Base-by-base conservation (phyloP, 2,888 invertebrate species). In the Erebia ligea region DNA sequence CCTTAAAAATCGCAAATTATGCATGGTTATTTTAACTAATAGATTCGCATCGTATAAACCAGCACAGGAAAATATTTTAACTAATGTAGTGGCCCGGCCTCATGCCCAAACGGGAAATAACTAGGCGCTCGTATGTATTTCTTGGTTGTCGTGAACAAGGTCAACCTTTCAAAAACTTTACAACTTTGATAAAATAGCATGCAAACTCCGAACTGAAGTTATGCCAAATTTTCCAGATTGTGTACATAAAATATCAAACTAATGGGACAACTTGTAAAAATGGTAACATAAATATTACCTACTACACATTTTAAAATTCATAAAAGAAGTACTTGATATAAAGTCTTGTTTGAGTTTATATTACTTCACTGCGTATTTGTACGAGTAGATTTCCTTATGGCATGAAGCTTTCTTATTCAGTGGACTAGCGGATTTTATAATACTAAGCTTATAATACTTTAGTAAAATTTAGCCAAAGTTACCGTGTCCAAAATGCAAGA, bases 171-270 rank as follows among this genome's bases (percentile, higher is more conserved):
- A 74, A 73, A 76, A 75, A 76, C 73, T 76, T 76, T 72, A 67
- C 71, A 76, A 78, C 63, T 78, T 75, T 73, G 61, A 73, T 76
- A 73, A 73, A 73, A 77, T 74, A 65, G 68, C 73, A 75, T 74
- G 74, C 76, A 70, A 72, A 74, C 73, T 73, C 62, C 64, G 62
- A 69, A 75, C 73, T 75, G 74, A 76, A 75, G 70, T 75, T 77
- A 76, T 78, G 76, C 76, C 73, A 73, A 75, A 77, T 75, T 77
- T 75, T 70, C 65, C 70, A 73, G 71, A 76, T 75, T 76, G 75
- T 71, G 69, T 75, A 71, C 70, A 76, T 76, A 76, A 76, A 76
- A 74, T 76, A 73, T 75, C 67, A 74, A 72, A 74, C 65, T 69
- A 75, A 75, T 71, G 71, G 73, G 71, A 67, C 72, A 76, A 77